Base-by-base conservation (phyloP, 2,113 vertebrate species). In the Climacteris rufus region DNA sequence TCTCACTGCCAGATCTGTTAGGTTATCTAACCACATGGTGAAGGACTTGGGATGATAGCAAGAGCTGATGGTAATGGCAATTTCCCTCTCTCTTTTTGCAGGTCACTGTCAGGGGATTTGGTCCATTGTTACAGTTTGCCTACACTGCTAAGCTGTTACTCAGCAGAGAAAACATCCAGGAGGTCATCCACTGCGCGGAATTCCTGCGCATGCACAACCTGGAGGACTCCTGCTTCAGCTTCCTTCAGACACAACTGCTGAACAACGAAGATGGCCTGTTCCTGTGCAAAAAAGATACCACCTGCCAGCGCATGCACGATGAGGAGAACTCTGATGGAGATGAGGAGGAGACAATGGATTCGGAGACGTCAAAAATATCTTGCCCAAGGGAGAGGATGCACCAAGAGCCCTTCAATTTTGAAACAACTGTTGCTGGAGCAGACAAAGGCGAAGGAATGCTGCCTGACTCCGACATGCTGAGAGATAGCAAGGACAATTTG, bases 181-280 rank as follows among this genome's bases (percentile, higher is more conserved):
- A 99, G 98, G 99, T 99, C 98, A 99, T 99, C 97, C 99, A 99
- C 98, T 99, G 99, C 69, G 99, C 99, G 1, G 98, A 99, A 96
- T 99, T 99, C 98, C 98, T 99, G 98, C 99, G 99, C 97, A 99
- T 99, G 98, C 99, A 99, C 98, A 99, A 99, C 98, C 98, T 99
- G 89, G 99, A 99, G 98, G 99, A 99, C 97, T 99, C 99, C 60
- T 99, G 99, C 98, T 99, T 99, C 98, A 99, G 99, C 95, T 99
- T 99, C 97, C 98, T 99, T 96, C 99, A 99, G 97, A 99, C 99
- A 4, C 99, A 99, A 72, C 98, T 99, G 92, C 98, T 99, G 94
- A 99, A 98, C 81, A 98, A 99, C 3, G 99, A 99, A 87, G 99
- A 99, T 93, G 98, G 98, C 90, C 95, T 99, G 91, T 98, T 99